Evolutionary conservation across 2,113 vertebrate genomes (phyloP).

Genomic region (Pseudorectes ferrugineus): DNA sequence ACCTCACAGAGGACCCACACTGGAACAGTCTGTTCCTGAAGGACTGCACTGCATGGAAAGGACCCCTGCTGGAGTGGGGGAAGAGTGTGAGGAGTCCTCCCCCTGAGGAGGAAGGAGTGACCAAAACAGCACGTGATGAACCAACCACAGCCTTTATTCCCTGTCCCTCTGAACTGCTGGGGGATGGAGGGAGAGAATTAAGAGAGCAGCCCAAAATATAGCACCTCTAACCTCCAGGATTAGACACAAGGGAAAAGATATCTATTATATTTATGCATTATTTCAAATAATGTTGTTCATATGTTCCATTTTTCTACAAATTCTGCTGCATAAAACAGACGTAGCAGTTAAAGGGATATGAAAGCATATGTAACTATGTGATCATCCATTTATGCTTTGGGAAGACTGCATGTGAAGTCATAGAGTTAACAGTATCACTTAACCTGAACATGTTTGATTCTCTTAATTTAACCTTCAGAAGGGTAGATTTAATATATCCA

Average conservation of each 20-base stretch:
- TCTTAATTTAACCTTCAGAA: conserved; percentile 38
- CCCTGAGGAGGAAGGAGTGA: background rate
- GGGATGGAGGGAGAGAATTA: background rate
- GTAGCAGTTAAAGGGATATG: background rate
- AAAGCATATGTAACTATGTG: background rate
- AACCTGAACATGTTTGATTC: conserved; percentile 23
- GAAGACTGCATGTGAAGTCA: background rate
- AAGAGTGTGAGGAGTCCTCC: background rate
- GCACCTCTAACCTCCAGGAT: background rate
- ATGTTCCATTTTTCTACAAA: background rate
- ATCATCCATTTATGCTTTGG: conserved; percentile 11
- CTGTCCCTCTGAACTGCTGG: too few species aligned
- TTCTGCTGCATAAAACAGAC: background rate
- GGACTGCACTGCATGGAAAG: background rate
- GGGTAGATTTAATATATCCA: conserved; percentile 13
- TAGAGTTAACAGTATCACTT: conserved; percentile 10
- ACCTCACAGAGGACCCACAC: background rate
- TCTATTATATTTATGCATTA: background rate
- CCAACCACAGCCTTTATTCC: accelerated
- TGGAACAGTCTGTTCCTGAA: background rate
- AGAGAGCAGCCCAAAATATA: background rate
- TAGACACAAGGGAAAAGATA: background rate
- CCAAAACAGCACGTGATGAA: background rate
- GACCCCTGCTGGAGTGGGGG: accelerated
- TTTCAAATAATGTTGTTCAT: background rate